Evolutionary conservation across 2,888 invertebrate species (phyloP).

Genomic region (Amphipyra berbera): DNA sequence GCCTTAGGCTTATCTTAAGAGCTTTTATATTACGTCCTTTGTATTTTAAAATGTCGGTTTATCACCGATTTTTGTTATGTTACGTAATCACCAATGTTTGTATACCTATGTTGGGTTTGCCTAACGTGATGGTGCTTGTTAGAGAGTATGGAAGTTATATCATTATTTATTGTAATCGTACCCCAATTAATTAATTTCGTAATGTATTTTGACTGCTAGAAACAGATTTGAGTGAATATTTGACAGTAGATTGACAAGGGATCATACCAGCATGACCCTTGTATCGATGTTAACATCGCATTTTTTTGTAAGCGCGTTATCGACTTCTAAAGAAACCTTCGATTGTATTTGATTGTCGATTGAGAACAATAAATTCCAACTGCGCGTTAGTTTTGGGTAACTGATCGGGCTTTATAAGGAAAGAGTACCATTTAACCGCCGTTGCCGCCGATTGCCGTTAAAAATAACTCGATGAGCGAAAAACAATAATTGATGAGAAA

Average conservation of each 20-base stretch:
- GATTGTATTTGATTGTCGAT: too few relatives aligned
- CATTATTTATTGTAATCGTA: constrained; percentile 15
- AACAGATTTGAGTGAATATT: not conserved
- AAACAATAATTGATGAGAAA: too few relatives aligned
- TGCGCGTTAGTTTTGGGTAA: too few relatives aligned
- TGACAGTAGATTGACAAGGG: not conserved
- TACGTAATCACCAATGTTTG: not conserved
- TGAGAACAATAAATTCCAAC: too few relatives aligned
- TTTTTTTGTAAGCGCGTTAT: too few relatives aligned
- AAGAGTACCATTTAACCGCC: too few relatives aligned
- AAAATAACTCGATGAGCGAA: too few relatives aligned
- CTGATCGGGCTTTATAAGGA: too few relatives aligned
- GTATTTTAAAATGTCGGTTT: not conserved
- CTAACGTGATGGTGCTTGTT: constrained; percentile 43
- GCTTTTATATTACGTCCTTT: constrained; percentile 8
- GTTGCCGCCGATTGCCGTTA: too few relatives aligned
- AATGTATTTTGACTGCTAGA: constrained; percentile 6
- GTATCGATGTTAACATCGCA: not conserved
- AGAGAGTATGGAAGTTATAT: constrained; percentile 24
- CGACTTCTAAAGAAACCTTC: too few relatives aligned
- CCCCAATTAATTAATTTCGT: constrained; percentile 4
- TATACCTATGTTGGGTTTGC: constrained; percentile 23
- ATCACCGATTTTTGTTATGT: not conserved
- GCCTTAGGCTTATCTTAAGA: not conserved
- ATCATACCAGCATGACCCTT: too few relatives aligned